Conservation (phyloP, 2,888 invertebrate genomes). For the Prosopocoilus inquinatus region DNA sequence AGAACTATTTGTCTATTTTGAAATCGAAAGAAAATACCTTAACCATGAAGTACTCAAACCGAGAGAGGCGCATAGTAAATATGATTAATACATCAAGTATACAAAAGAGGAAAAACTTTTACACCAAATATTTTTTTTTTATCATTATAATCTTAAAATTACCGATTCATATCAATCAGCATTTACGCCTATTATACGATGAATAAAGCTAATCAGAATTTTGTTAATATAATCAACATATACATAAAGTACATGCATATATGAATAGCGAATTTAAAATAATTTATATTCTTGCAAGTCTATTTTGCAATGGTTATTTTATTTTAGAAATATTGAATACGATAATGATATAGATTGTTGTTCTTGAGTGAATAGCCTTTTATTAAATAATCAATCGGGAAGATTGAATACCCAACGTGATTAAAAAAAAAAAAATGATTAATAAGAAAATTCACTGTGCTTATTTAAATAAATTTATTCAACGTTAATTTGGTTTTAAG, state of each 20-base stretch:
- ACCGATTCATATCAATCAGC: constrained; percentile 12
- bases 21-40: background rate
- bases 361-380: too few species aligned
- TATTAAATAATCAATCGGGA: too few species aligned
- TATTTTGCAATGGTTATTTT: too few species aligned
- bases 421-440: too few species aligned
- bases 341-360: too few species aligned
- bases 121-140: constrained; percentile 12
- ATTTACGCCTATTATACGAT: constrained; percentile 15
- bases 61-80: background rate
- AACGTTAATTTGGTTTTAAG: too few species aligned
- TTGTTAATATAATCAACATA: constrained; percentile 5
- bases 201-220: constrained; percentile 11
- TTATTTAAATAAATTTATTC: too few species aligned
- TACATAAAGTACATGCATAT: constrained; percentile 24
- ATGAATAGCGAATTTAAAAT: constrained; percentile 12
- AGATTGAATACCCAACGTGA: too few species aligned
- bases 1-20: constrained; percentile 4
- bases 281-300: too few species aligned
- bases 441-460: too few species aligned
- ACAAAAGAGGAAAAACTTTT: constrained; percentile 8
- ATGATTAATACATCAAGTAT: constrained; percentile 2
- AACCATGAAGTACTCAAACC: constrained; percentile 2
- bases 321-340: too few species aligned
- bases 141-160: background rate